Percentiles rank a stretch among this genome's conserved stretches.
phyloP scores from a whole-genome alignment of 1,140 invertebrate genomes.

The Lepidurus arcticus region DNA sequence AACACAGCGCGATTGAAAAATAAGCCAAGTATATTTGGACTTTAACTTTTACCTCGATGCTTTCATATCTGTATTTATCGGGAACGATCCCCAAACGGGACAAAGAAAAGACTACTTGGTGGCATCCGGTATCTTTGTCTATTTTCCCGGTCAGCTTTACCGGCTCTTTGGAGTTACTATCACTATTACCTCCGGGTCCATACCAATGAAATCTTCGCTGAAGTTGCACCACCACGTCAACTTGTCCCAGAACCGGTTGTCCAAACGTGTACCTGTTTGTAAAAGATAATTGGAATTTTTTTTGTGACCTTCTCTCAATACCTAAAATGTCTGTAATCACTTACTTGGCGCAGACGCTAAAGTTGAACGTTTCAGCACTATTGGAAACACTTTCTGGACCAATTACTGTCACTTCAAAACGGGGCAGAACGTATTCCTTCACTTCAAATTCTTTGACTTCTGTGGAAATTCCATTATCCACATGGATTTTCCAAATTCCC shows the following conservation, averaged over 20 bases:
- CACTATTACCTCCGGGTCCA: background rate
- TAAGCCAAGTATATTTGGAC: background rate
- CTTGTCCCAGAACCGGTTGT: conserved; percentile 38
- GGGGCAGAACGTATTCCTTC: conserved; percentile 57
- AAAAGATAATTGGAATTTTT: background rate
- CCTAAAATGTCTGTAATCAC: too few relatives aligned
- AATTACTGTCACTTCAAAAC: conserved; percentile 59
- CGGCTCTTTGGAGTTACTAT: background rate
- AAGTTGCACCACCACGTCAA: conserved; percentile 25
- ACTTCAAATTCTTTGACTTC: conserved; percentile 49
- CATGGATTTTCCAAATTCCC: conserved; percentile 55
- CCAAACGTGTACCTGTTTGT: conserved; percentile 38
- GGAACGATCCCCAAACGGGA: background rate
- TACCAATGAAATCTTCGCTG: background rate
- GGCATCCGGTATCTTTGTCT: background rate
- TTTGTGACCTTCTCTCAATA: background rate
- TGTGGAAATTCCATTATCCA: conserved; percentile 42
- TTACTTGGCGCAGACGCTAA: background rate
- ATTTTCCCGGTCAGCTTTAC: background rate
- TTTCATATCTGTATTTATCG: background rate
- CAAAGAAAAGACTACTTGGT: background rate
- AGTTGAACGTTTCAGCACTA: conserved; percentile 38
- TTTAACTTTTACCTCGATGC: background rate
- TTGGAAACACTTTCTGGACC: conserved; percentile 55
- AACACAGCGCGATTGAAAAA: background rate